Evolutionary conservation across 92 coral and sea anemone species (phyloP).

Genomic region (Zoanthus sansibaricus): DNA sequence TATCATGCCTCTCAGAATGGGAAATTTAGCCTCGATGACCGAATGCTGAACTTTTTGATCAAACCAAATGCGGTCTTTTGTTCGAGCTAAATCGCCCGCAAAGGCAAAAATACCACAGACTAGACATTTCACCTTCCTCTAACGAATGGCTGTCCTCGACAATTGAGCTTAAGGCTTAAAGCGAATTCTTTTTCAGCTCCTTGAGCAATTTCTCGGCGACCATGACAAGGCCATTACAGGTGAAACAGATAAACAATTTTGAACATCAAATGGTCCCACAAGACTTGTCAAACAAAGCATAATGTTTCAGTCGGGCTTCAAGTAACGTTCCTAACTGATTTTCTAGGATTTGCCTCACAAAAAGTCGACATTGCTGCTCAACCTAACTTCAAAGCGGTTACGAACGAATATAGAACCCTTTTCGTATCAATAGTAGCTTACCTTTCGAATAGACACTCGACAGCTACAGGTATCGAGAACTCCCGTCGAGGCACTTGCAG

Average conservation of each 20-base stretch:
- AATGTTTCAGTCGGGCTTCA: slow-evolving; percentile 22
- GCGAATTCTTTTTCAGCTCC: background rate
- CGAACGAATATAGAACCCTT: background rate
- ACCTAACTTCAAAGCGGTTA: background rate
- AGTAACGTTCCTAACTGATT: slow-evolving; percentile 22
- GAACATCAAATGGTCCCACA: slow-evolving; percentile 3
- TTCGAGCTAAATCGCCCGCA: background rate
- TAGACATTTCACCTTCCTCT: background rate
- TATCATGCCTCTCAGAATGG: background rate
- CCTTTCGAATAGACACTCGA: slow-evolving; percentile 98
- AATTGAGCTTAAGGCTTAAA: background rate
- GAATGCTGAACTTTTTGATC: background rate
- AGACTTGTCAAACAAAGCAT: slow-evolving; percentile 14
- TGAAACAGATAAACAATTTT: slow-evolving; percentile 16
- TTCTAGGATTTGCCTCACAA: slow-evolving; percentile 13
- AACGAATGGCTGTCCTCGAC: background rate
- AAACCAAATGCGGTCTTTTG: background rate
- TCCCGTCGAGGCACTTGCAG: slow-evolving; percentile 94
- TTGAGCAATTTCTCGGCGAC: background rate
- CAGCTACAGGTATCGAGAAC: slow-evolving; percentile 90
- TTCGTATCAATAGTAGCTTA: slow-evolving; percentile 38
- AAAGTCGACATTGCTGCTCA: slow-evolving; percentile 37
- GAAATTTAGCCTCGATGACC: background rate
- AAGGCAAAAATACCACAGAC: background rate
- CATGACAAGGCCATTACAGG: slow-evolving; percentile 26